A percentile compares a stretch with the other conserved stretches of the same genome.
phyloP scores from a whole-genome alignment of 2,113 vertebrate species.

The Lynx canadensis region DNA sequence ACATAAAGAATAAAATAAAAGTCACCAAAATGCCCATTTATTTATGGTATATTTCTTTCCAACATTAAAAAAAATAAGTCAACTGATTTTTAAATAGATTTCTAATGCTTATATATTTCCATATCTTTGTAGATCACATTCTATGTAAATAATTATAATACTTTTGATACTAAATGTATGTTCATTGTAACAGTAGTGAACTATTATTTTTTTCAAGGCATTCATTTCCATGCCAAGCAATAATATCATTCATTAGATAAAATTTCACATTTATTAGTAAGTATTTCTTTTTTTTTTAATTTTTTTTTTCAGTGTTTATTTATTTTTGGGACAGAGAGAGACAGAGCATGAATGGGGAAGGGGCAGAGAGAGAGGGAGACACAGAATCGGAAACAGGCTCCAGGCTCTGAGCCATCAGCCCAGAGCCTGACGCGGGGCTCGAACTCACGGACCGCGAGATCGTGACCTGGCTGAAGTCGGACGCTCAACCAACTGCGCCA shows the following conservation, averaged over 20 bases:
- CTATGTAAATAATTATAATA: constrained; percentile 23
- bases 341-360: too few species aligned
- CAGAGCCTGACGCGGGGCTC: too few species aligned
- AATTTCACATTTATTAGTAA: constrained; percentile 19
- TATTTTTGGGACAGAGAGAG: too few species aligned
- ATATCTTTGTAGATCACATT: background rate
- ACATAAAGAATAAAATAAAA: background rate
- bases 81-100: constrained; percentile 20
- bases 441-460: too few species aligned
- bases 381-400: too few species aligned
- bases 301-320: too few species aligned
- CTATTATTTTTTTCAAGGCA: constrained; percentile 14
- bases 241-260: constrained; percentile 24
- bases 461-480: too few species aligned
- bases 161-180: background rate
- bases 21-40: background rate
- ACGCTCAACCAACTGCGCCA: too few species aligned
- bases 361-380: too few species aligned
- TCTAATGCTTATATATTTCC: background rate
- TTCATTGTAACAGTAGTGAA: background rate
- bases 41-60: constrained; percentile 1
- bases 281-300: background rate
- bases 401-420: too few species aligned
- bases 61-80: constrained; percentile 21
- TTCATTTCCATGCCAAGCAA: background rate